A percentile compares a stretch with the other conserved stretches of the same genome.
Conservation (phyloP, 2,888 invertebrate species). For the Lochmaea capreae region DNA sequence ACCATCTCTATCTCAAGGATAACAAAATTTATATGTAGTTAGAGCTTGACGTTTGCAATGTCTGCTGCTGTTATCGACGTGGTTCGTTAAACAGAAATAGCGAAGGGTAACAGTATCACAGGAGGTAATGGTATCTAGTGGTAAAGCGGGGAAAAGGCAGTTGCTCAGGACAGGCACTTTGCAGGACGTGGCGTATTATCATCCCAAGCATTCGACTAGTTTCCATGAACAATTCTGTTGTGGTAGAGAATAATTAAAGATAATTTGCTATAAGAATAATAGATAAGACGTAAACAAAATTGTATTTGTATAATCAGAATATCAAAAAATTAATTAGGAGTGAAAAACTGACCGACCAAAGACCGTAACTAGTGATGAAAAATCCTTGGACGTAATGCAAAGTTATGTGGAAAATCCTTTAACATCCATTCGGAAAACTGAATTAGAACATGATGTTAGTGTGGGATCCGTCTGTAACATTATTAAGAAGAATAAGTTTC, state of each 20-base stretch:
- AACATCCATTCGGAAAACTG: too few species aligned
- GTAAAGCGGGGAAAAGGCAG: constrained; percentile 2
- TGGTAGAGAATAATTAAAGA: constrained; percentile 2
- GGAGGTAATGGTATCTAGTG: neutral
- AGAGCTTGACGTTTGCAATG: constrained; percentile 47
- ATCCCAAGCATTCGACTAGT: constrained; percentile 27
- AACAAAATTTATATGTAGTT: constrained; percentile 9
- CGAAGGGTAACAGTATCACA: constrained; percentile 6
- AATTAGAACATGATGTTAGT: too few species aligned
- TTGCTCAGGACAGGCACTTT: constrained; percentile 21
- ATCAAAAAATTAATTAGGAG: too few species aligned
- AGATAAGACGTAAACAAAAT: too few species aligned
- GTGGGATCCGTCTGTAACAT: too few species aligned
- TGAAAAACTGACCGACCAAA: too few species aligned
- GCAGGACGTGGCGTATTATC: constrained; percentile 23
- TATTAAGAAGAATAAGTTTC: too few species aligned
- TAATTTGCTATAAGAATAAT: too few species aligned
- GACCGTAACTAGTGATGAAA: too few species aligned
- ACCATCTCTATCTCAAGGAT: constrained; percentile 18
- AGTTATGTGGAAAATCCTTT: too few species aligned
- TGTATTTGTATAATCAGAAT: too few species aligned
- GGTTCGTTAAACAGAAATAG: constrained; percentile 48
- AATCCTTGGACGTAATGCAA: too few species aligned
- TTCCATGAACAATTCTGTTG: constrained; percentile 21
- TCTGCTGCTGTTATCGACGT: constrained; percentile 48